Conservation (phyloP, 2,113 vertebrate genomes). For the Pachypanchax playfairii region DNA sequence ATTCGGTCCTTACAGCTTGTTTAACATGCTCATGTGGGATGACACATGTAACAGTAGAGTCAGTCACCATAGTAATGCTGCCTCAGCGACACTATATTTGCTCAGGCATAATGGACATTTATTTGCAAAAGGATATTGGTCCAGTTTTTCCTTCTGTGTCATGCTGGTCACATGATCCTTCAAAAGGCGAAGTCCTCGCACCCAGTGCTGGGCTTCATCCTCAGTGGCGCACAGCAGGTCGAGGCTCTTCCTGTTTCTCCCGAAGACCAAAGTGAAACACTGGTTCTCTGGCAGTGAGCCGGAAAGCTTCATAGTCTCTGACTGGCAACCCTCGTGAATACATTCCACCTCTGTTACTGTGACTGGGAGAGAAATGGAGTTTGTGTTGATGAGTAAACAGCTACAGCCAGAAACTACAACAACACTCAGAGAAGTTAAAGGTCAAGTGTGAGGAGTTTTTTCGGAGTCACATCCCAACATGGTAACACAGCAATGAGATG, state of each 20-base stretch:
- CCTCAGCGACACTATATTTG: slow-evolving; percentile 55
- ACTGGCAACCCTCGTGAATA: slow-evolving; percentile 89
- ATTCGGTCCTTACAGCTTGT: slow-evolving; percentile 37
- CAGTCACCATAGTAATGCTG: slow-evolving; percentile 38
- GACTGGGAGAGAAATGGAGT: no score
- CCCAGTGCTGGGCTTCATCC: slow-evolving; percentile 89
- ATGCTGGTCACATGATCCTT: slow-evolving; percentile 84
- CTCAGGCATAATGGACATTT: slow-evolving; percentile 15
- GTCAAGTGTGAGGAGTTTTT: slow-evolving; percentile 30
- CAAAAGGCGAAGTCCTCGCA: slow-evolving; percentile 87
- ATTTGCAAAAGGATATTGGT: slow-evolving; percentile 91
- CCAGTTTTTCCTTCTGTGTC: slow-evolving; percentile 92
- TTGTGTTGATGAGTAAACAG: slow-evolving; percentile 33
- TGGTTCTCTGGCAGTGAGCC: slow-evolving; percentile 78
- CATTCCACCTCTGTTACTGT: slow-evolving; percentile 88
- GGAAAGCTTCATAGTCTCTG: slow-evolving; percentile 85
- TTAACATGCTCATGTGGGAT: slow-evolving; percentile 47
- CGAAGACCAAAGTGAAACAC: slow-evolving; percentile 92
- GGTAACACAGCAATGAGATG: background rate
- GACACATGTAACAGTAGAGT: slow-evolving; percentile 41
- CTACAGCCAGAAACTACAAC: background rate
- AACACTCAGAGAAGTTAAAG: slow-evolving; percentile 20
- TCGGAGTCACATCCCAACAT: no score
- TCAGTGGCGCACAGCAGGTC: slow-evolving; percentile 84
- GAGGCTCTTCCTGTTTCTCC: slow-evolving; percentile 86